phyloP scores from a whole-genome alignment of 2,797 vertebrate species.

The Lerista edwardsae region DNA sequence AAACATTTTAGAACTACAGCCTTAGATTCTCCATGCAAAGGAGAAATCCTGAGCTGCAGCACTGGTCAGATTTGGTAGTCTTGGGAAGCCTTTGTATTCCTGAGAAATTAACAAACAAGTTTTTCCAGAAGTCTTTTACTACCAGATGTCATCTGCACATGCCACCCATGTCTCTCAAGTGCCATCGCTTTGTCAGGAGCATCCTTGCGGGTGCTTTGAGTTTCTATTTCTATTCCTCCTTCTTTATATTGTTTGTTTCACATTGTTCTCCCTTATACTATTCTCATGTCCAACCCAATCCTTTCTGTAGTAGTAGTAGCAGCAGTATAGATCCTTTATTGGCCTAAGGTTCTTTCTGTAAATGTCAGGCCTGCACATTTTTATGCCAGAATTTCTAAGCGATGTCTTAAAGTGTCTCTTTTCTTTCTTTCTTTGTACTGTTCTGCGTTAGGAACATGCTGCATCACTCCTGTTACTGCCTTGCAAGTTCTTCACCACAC shows the following conservation, averaged over 20 bases:
- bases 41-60: neutral
- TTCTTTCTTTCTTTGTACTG: constrained; percentile 22
- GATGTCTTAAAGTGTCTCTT: constrained; percentile 36
- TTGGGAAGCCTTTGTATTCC: neutral
- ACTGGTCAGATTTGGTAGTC: neutral
- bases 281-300: neutral
- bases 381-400: constrained; percentile 38
- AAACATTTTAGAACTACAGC: too few relatives aligned
- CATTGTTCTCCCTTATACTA: neutral
- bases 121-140: neutral
- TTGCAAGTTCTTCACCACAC: neutral
- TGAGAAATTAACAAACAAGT: neutral
- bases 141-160: neutral
- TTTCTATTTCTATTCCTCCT: neutral
- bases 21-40: neutral
- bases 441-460: constrained; percentile 67
- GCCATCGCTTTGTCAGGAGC: neutral
- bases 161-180: neutral
- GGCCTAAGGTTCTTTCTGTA: too few relatives aligned
- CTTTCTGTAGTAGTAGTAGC: neutral
- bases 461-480: constrained; percentile 52
- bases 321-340: too few relatives aligned
- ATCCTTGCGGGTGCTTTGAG: neutral
- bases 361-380: neutral
- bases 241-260: neutral